phyloP scores from a whole-genome alignment of 2,888 invertebrate genomes.

The Oscheius myriophilus region DNA sequence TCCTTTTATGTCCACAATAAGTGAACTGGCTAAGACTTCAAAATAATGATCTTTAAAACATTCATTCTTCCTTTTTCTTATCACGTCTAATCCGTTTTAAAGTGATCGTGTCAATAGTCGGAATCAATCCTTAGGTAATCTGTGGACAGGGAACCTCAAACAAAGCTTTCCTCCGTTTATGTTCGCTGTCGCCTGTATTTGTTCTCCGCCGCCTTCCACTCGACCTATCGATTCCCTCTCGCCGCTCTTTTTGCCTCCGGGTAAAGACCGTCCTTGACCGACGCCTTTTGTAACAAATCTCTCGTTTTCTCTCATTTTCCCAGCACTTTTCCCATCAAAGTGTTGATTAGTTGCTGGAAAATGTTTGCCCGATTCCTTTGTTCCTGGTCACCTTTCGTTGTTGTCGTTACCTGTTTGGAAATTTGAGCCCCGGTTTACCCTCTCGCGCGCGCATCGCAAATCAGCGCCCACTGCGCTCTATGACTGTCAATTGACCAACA shows the following conservation, averaged over 20 bases:
- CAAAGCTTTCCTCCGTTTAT: constrained; percentile 26
- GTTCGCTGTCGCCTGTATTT: constrained; percentile 32
- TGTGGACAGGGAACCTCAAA: constrained; percentile 13
- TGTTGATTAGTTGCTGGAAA: no score
- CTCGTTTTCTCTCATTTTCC: no score
- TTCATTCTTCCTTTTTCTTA: no score
- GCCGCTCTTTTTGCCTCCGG: constrained; percentile 29
- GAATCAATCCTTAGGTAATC: constrained; percentile 25
- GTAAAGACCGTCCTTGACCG: constrained; percentile 13
- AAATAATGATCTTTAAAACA: no score
- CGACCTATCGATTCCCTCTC: constrained; percentile 30
- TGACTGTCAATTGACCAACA: no score
- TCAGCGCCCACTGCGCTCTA: neutral
- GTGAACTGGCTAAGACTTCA: no score
- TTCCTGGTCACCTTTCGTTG: neutral
- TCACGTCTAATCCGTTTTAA: no score
- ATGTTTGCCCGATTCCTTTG: neutral
- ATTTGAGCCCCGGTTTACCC: constrained; percentile 17
- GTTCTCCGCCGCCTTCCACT: constrained; percentile 31
- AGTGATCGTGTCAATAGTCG: no score
- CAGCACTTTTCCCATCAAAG: no score
- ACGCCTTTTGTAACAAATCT: neutral
- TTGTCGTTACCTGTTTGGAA: constrained; percentile 24
- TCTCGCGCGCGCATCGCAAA: constrained; percentile 9
- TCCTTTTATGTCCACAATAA: no score